Conservation (phyloP, 2,797 vertebrate genomes). For the Hyperoplus lanceolatus region DNA sequence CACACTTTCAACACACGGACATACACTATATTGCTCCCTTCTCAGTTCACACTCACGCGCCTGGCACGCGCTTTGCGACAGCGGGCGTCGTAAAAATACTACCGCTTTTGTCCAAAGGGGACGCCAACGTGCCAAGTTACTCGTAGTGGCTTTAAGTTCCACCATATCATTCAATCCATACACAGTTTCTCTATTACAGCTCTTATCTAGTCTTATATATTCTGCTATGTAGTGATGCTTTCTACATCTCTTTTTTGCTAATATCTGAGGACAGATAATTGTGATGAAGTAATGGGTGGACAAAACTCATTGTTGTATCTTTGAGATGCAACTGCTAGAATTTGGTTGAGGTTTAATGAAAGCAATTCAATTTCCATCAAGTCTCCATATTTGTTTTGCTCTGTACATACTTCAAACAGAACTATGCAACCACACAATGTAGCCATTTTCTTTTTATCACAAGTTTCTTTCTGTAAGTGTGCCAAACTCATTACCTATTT, state of each 20-base stretch:
- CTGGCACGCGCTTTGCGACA: too few species aligned
- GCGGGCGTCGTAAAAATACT: too few species aligned
- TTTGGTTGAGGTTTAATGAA: slow-evolving; percentile 35
- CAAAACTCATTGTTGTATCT: slow-evolving; percentile 53
- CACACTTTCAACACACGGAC: too few species aligned
- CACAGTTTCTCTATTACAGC: slow-evolving; percentile 49
- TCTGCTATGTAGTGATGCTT: slow-evolving; percentile 35
- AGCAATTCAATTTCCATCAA: slow-evolving; percentile 18
- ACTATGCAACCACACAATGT: slow-evolving; percentile 14
- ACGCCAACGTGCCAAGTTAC: too few species aligned
- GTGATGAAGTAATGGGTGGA: slow-evolving; percentile 50
- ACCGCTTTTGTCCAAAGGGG: too few species aligned
- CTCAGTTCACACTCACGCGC: too few species aligned
- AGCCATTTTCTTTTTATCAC: slow-evolving; percentile 3
- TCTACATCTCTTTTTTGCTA: slow-evolving; percentile 46
- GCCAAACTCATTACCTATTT: slow-evolving; percentile 51
- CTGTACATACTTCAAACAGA: slow-evolving; percentile 12
- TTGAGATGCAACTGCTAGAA: slow-evolving; percentile 39
- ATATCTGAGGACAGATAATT: slow-evolving; percentile 48
- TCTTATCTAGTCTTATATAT: slow-evolving; percentile 51
- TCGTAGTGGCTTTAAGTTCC: too few species aligned
- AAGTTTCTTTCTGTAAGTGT: slow-evolving; percentile 22
- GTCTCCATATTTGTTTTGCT: neutral
- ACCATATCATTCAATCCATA: slow-evolving; percentile 57
- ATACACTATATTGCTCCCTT: too few species aligned